Conservation (phyloP, 1,140 invertebrate species). For the Euura saliciscinereae region DNA sequence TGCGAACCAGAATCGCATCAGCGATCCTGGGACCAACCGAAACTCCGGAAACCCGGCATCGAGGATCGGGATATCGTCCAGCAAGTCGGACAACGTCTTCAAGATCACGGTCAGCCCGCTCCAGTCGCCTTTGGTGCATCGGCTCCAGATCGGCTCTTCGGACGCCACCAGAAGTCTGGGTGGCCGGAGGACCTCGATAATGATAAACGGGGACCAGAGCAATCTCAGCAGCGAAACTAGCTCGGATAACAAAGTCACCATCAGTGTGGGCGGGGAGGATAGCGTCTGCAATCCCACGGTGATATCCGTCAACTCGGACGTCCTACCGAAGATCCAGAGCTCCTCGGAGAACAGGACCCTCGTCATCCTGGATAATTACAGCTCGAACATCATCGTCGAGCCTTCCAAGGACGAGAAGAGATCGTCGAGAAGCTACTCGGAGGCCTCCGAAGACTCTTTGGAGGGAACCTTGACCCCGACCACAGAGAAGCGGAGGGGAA, state of each 20-base stretch:
- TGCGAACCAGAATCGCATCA: slow-evolving; percentile 26
- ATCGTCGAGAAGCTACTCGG: not conserved
- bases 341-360: slow-evolving; percentile 51
- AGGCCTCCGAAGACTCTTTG: not conserved
- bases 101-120: slow-evolving; percentile 55
- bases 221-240: slow-evolving; percentile 64
- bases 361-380: slow-evolving; percentile 55
- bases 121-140: slow-evolving; percentile 60
- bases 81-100: slow-evolving; percentile 45
- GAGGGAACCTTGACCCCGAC: slow-evolving; percentile 18
- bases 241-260: slow-evolving; percentile 54
- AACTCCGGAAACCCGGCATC: slow-evolving; percentile 11
- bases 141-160: slow-evolving; percentile 63
- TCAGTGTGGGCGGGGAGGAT: slow-evolving; percentile 55
- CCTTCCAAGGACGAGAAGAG: slow-evolving; percentile 11
- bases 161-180: not conserved
- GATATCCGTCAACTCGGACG: slow-evolving; percentile 51
- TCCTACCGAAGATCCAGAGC: slow-evolving; percentile 38
- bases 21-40: slow-evolving; percentile 25
- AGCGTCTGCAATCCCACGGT: slow-evolving; percentile 56
- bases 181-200: slow-evolving; percentile 72
- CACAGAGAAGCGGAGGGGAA: slow-evolving; percentile 25
- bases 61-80: slow-evolving; percentile 37
- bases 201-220: slow-evolving; percentile 73
- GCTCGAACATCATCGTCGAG: slow-evolving; percentile 54